Conservation (phyloP, 1,140 invertebrate species). For the Zaprionus africanus region DNA sequence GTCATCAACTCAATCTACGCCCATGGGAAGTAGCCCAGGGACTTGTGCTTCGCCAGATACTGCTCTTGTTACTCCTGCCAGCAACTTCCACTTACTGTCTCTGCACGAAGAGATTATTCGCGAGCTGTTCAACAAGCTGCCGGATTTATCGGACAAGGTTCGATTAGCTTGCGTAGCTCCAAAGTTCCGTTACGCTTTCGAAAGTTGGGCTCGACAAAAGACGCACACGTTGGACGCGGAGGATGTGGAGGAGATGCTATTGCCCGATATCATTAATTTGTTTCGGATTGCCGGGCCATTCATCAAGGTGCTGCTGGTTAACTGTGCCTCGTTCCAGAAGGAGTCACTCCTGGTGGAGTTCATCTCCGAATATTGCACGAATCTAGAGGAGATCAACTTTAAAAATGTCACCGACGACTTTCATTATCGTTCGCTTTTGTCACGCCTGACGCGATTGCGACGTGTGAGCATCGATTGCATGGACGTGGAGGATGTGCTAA, state of each 20-base stretch:
- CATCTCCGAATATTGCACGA: conserved; percentile 57
- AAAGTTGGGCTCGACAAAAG: conserved; percentile 41
- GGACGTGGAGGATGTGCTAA: conserved; percentile 66
- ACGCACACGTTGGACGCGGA: conserved; percentile 33
- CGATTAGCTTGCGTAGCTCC: conserved; percentile 46
- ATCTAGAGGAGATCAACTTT: conserved; percentile 59
- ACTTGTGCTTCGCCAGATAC: no score
- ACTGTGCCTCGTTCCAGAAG: conserved; percentile 59
- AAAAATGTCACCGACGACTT: conserved; percentile 69
- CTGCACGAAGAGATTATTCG: conserved; percentile 58
- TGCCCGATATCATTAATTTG: conserved; percentile 60
- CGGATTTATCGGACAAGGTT: conserved; percentile 51
- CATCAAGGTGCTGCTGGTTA: conserved; percentile 39
- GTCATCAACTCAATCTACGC: background rate
- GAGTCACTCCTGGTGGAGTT: conserved; percentile 68
- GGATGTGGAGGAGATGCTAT: conserved; percentile 56
- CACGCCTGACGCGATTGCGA: conserved; percentile 42
- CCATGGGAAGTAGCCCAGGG: background rate
- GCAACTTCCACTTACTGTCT: conserved; percentile 31
- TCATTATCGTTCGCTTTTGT: conserved; percentile 48
- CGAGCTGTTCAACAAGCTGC: conserved; percentile 40
- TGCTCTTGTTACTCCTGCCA: background rate
- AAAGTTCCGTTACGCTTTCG: conserved; percentile 53
- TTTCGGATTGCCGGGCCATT: conserved; percentile 60
- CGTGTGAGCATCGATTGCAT: conserved; percentile 54